A percentile compares a stretch with the other conserved stretches of the same genome.
These are phyloP conservation scores for Eupithecia inturbata DNA, from an alignment of 2,888 invertebrate genomes.

Conservation along the genomic window DNA sequence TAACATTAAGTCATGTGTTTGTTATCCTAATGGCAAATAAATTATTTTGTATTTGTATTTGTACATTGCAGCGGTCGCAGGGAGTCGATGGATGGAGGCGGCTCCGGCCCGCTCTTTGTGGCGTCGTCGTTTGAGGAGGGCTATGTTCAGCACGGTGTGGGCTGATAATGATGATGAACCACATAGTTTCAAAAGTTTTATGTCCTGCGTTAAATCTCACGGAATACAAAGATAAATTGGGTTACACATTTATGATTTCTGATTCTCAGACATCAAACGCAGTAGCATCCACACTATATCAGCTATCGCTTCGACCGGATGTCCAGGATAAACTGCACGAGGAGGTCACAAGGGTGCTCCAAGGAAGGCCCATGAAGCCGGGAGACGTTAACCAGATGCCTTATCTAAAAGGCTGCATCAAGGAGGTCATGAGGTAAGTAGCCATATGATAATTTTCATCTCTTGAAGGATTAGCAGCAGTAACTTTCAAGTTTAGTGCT, in stretches of 20 bases:
- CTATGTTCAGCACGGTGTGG: no score
- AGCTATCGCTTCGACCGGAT: conserved; percentile 86
- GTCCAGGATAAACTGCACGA: conserved; percentile 86
- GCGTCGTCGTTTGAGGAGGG: no score
- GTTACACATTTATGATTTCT: neutral
- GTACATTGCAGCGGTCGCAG: no score
- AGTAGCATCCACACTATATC: conserved; percentile 89
- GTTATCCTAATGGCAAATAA: no score
- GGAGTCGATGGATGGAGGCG: no score
- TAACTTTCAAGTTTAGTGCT: no score
- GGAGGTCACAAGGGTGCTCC: conserved; percentile 82
- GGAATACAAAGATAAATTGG: neutral
- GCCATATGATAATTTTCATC: neutral
- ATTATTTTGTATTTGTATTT: no score
- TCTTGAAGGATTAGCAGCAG: neutral
- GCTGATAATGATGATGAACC: no score
- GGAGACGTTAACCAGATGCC: conserved; percentile 86
- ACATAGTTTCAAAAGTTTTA: no score
- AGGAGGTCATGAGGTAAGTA: conserved; percentile 88
- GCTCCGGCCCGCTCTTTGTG: no score
- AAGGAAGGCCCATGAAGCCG: conserved; percentile 76
- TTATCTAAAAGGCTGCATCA: conserved; percentile 89
- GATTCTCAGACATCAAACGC: conserved; percentile 89
- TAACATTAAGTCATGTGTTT: no score
- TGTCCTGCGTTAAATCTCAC: neutral